Evolutionary conservation across 92 coral and sea anemone species (phyloP).

Genomic region (Palythoa grandis): DNA sequence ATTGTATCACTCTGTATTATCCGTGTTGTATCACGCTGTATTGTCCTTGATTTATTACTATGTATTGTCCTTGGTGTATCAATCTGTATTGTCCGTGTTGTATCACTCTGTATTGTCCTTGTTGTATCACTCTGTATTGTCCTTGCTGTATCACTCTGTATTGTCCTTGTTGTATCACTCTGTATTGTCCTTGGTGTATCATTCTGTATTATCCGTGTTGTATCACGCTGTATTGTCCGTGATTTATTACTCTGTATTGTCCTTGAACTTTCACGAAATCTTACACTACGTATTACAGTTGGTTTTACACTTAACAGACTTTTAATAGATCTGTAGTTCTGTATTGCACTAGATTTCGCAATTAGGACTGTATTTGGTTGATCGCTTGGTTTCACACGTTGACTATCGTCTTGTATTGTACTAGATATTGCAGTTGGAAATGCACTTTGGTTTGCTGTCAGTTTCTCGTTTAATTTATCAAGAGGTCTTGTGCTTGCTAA

Average conservation of each 20-base stretch:
- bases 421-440: neutral
- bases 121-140: neutral
- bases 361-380: neutral
- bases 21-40: no score
- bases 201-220: no score
- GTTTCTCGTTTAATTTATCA: neutral
- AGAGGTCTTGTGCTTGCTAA: neutral
- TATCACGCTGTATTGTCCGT: no score
- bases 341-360: neutral
- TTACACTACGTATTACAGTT: neutral
- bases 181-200: no score
- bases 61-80: neutral
- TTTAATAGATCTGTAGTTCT: neutral
- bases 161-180: no score
- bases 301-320: neutral
- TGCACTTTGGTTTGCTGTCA: neutral
- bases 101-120: neutral
- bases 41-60: neutral
- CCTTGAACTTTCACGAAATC: no score
- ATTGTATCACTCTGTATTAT: no score
- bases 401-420: neutral
- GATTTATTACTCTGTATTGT: no score
- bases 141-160: no score
- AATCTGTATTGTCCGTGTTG: neutral
- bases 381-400: neutral